These are phyloP conservation scores for Ladona fulva DNA, from an alignment of 1,140 invertebrate species.

Conservation along the genomic window DNA sequence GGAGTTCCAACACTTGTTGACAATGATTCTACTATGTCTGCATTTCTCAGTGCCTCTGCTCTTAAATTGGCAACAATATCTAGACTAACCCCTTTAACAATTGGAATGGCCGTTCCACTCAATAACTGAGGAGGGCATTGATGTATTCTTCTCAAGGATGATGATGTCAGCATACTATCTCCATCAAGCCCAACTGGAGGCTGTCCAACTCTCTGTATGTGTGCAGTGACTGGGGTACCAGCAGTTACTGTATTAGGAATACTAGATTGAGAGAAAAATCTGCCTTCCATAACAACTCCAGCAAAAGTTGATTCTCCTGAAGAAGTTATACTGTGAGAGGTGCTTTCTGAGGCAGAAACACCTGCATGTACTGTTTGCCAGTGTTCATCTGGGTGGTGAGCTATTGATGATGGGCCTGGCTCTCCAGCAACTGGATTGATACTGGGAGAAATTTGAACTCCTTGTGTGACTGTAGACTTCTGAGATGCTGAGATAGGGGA, in stretches of 20 bases:
- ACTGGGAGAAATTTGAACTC: not conserved
- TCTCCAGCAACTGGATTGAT: not conserved
- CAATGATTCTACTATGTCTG: not conserved
- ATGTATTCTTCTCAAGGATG: not conserved
- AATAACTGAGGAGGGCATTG: constrained; percentile 11
- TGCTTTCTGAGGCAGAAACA: not conserved
- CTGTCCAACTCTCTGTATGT: constrained; percentile 38
- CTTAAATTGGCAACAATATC: constrained; percentile 5
- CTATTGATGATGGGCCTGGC: not conserved
- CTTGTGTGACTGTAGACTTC: not conserved
- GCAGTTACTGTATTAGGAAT: constrained; percentile 11
- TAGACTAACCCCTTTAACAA: constrained; percentile 13
- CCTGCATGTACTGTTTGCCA: not conserved
- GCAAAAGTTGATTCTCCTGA: not conserved
- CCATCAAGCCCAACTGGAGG: constrained; percentile 27
- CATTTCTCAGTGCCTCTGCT: not conserved
- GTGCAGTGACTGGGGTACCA: constrained; percentile 31
- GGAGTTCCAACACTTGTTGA: not conserved
- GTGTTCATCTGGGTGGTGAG: not conserved
- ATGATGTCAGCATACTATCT: not conserved
- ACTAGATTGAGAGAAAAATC: not conserved
- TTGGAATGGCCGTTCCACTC: not conserved
- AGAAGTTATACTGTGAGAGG: not conserved
- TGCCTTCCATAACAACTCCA: not conserved
- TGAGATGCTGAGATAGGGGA: not conserved